phyloP scores from a whole-genome alignment of 2,888 invertebrate species.

The Chydorus sphaericus region DNA sequence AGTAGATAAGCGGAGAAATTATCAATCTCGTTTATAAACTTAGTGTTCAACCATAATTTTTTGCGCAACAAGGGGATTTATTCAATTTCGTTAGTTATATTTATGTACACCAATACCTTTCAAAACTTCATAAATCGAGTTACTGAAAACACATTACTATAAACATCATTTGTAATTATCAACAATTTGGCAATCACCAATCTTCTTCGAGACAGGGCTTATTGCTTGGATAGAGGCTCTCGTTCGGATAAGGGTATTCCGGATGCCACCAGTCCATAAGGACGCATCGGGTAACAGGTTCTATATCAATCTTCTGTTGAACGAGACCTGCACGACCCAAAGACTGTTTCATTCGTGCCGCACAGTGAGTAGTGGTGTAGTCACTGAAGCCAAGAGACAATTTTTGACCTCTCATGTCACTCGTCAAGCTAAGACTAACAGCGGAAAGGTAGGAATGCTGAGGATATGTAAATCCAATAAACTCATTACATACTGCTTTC shows the following conservation, averaged over 20 bases:
- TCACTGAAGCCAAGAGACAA: constrained; percentile 1
- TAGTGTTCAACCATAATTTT: too few species aligned
- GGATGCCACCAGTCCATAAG: constrained; percentile 2
- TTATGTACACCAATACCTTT: too few species aligned
- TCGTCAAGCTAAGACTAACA: not conserved
- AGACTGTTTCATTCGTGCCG: not conserved
- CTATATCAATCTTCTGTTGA: not conserved
- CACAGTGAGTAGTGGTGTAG: not conserved
- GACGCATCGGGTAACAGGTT: not conserved
- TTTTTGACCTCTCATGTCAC: not conserved
- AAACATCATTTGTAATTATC: too few species aligned
- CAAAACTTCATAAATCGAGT: too few species aligned
- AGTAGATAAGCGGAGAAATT: too few species aligned
- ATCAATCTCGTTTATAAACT: too few species aligned
- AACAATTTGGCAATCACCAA: too few species aligned
- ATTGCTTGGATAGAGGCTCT: not conserved
- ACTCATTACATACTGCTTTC: not conserved
- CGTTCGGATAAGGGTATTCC: not conserved
- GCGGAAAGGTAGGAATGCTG: not conserved
- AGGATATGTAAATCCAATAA: not conserved
- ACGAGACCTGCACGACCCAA: not conserved
- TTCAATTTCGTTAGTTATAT: too few species aligned
- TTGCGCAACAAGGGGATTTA: too few species aligned
- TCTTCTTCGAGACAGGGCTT: not conserved
- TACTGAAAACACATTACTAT: too few species aligned